Evolutionary conservation across 2,888 invertebrate genomes (phyloP).

Genomic region (Zygaena filipendulae): DNA sequence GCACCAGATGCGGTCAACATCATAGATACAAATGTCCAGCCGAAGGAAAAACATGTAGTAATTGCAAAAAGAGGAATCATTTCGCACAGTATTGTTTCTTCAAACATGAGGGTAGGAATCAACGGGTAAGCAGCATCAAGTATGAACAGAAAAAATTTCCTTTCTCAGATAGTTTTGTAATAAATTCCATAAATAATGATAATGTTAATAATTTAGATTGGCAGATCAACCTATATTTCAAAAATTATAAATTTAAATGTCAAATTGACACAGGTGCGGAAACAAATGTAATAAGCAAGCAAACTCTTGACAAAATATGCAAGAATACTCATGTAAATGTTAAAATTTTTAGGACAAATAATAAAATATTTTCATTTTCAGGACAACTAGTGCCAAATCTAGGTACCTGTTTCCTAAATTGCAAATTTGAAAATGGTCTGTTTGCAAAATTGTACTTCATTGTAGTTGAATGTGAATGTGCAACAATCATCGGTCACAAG

Average conservation of each 20-base stretch:
- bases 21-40: constrained; percentile 13
- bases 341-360: constrained; percentile 2
- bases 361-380: too few species aligned
- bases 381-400: too few species aligned
- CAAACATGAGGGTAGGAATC: too few species aligned
- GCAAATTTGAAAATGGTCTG: too few species aligned
- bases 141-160: too few species aligned
- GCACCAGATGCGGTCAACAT: constrained; percentile 7
- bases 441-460: too few species aligned
- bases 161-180: not conserved
- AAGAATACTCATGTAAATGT: constrained; percentile 1
- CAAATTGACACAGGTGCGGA: constrained; percentile 5
- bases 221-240: too few species aligned
- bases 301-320: constrained; percentile 2
- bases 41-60: constrained; percentile 9
- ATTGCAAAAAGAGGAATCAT: constrained; percentile 8
- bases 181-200: not conserved
- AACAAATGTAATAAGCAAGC: not conserved
- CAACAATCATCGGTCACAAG: constrained; percentile 1
- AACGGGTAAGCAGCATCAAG: too few species aligned
- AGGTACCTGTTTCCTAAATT: too few species aligned
- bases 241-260: too few species aligned
- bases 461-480: too few species aligned
- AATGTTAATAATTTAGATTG: not conserved
- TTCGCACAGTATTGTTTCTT: too few species aligned